Evolutionary conservation across 2,113 vertebrate genomes (phyloP), one percentile per base, ranked within the genome.

Genomic region (Rana temporaria): DNA sequence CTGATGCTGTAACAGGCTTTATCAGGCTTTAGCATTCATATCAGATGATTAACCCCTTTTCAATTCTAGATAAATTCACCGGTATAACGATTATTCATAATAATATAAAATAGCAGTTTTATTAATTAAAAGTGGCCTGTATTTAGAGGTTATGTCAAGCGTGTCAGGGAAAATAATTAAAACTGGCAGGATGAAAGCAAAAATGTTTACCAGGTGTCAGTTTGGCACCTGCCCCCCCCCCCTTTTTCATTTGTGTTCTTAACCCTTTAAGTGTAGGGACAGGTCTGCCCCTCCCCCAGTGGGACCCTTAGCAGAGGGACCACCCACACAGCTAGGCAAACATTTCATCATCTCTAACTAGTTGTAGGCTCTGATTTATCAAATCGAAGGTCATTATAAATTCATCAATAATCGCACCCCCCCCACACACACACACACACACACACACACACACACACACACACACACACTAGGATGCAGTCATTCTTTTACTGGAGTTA

Each of bases 221-320:
- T 22, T 32, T 53, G 48, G 22, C 62, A 78, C 76, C 76, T 78
- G 76, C 26, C 65, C 19, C 63, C 19, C 24, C 20, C 8, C 24
- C 48, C 65, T 30, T 30, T 30, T 53, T 11, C 18, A 65, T 78
- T 55, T 26, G 63, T 67, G 48, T 32, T 63, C 16, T 67, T 78
- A 78, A 78, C 76, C 76, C 76, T 60, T 67, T 19, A 67, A 67
- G 22, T 67, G 52, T 24, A 5, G 42, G 42, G 24, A 15, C 38
- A 78, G 62, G 6, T 19, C 4, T 16, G 4, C 48, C 17, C 24
- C 48, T 2, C 19, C n/a, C 52, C 48, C 48, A n/a, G 48, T 9
- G 18, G 14, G 8, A n/a, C 34, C 16, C 26, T 18, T 53, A 34
- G 34, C 20, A 53, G 60, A 20, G 24, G 11, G 62, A 42, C 76